These are phyloP conservation scores for Neocrepidodera transversa DNA, from an alignment of 2,888 invertebrate genomes.

Conservation along the genomic window DNA sequence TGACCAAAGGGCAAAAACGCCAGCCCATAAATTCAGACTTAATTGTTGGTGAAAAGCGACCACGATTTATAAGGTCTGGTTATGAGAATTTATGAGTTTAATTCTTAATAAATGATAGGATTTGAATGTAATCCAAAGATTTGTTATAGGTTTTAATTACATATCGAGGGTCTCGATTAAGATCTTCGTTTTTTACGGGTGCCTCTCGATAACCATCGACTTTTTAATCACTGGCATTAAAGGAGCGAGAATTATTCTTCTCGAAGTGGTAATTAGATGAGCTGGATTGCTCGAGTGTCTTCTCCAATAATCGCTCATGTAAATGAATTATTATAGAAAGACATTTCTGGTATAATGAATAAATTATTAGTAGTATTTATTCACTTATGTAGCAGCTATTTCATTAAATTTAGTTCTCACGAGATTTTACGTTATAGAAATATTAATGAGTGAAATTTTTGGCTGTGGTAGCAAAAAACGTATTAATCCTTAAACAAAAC, in stretches of 20 bases:
- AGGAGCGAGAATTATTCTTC: conserved; percentile 48
- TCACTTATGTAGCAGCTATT: background rate
- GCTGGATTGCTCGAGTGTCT: conserved; percentile 14
- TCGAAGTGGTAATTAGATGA: conserved; percentile 46
- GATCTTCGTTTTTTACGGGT: conserved; percentile 53
- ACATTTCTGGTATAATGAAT: background rate
- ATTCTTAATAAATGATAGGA: conserved; percentile 58
- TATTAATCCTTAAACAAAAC: no score
- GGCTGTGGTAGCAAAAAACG: no score
- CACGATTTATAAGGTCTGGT: conserved; percentile 54
- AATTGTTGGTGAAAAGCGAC: conserved; percentile 59
- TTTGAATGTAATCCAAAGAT: conserved; percentile 57
- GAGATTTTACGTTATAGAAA: background rate
- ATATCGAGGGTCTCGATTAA: conserved; percentile 52
- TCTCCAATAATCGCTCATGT: conserved; percentile 12
- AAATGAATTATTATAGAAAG: conserved; percentile 12
- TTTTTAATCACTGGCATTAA: conserved; percentile 48
- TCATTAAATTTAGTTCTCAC: background rate
- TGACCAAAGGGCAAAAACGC: conserved; percentile 53
- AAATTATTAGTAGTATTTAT: background rate
- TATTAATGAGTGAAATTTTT: no score
- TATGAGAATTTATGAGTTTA: conserved; percentile 55
- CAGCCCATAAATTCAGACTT: conserved; percentile 56
- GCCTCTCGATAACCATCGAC: conserved; percentile 51
- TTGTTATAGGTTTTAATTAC: conserved; percentile 58